A percentile compares a stretch with the other conserved stretches of the same genome.
These are phyloP conservation scores for Nematostella vectensis DNA, from an alignment of 92 coral and sea anemone genomes.

Conservation along the genomic window DNA sequence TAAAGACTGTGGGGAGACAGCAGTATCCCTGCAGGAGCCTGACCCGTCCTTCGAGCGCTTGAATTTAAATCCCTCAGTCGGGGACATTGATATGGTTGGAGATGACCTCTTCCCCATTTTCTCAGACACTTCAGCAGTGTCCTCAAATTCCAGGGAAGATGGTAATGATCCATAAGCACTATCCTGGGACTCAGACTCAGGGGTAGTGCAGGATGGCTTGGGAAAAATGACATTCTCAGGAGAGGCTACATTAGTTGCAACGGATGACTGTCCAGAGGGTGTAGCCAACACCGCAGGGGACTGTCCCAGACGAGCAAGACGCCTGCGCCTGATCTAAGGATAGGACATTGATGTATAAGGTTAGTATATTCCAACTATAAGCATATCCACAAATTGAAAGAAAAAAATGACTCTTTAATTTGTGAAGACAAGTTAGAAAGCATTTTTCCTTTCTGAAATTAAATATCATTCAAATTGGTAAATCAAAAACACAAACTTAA, in stretches of 20 bases:
- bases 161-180: slow-evolving; percentile 80
- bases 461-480: background rate
- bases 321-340: slow-evolving; percentile 80
- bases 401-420: too few species aligned
- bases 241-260: too few species aligned
- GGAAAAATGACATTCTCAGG: slow-evolving; percentile 7
- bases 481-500: too few species aligned
- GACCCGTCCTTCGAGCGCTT: slow-evolving; percentile 59
- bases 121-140: slow-evolving; percentile 49
- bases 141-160: slow-evolving; percentile 59
- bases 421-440: too few species aligned
- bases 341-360: background rate
- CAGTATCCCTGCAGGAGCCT: slow-evolving; percentile 16
- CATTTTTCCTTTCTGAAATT: too few species aligned
- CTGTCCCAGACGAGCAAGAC: slow-evolving; percentile 76
- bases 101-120: slow-evolving; percentile 88
- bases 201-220: slow-evolving; percentile 25
- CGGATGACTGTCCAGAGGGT: slow-evolving; percentile 38
- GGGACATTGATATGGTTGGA: slow-evolving; percentile 73
- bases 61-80: slow-evolving; percentile 68
- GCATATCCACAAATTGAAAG: background rate
- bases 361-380: background rate
- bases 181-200: slow-evolving; percentile 50
- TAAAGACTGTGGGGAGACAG: too few species aligned
- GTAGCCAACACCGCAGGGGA: slow-evolving; percentile 34